Percentiles rank a stretch among this genome's conserved stretches.
These are phyloP conservation scores for Brachionus calyciflorus DNA, from an alignment of 1,140 invertebrate species.

Conservation along the genomic window DNA sequence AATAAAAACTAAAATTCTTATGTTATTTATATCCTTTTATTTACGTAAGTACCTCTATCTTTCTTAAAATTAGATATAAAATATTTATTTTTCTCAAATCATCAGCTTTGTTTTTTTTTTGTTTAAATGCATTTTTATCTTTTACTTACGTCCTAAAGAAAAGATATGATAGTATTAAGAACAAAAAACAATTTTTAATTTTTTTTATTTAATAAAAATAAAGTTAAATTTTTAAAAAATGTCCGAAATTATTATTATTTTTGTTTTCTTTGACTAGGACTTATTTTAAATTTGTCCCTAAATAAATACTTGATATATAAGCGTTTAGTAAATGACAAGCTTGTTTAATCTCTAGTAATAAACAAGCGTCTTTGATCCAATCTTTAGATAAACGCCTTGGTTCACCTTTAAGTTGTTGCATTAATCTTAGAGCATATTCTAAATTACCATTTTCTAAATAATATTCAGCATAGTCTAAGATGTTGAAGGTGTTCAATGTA, in stretches of 20 bases:
- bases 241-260: neutral
- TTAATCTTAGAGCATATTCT: slow-evolving; percentile 76
- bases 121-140: too few relatives aligned
- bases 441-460: slow-evolving; percentile 77
- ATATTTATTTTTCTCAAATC: too few relatives aligned
- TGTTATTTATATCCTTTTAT: too few relatives aligned
- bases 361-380: slow-evolving; percentile 80
- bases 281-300: slow-evolving; percentile 42
- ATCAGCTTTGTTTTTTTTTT: too few relatives aligned
- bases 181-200: too few relatives aligned
- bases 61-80: too few relatives aligned
- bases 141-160: too few relatives aligned
- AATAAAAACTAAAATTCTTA: too few relatives aligned
- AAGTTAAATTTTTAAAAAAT: neutral
- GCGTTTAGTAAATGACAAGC: slow-evolving; percentile 59
- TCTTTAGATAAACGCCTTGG: slow-evolving; percentile 74
- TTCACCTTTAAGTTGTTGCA: slow-evolving; percentile 82
- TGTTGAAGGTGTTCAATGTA: slow-evolving; percentile 75
- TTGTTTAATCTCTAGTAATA: slow-evolving; percentile 83
- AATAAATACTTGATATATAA: slow-evolving; percentile 37
- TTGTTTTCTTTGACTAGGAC: neutral
- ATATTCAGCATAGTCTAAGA: slow-evolving; percentile 79
- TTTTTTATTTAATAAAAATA: too few relatives aligned
- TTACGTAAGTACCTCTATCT: too few relatives aligned
- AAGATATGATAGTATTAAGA: too few relatives aligned